phyloP scores from a whole-genome alignment of 2,888 invertebrate species.

The Meiosimyza platycephala region DNA sequence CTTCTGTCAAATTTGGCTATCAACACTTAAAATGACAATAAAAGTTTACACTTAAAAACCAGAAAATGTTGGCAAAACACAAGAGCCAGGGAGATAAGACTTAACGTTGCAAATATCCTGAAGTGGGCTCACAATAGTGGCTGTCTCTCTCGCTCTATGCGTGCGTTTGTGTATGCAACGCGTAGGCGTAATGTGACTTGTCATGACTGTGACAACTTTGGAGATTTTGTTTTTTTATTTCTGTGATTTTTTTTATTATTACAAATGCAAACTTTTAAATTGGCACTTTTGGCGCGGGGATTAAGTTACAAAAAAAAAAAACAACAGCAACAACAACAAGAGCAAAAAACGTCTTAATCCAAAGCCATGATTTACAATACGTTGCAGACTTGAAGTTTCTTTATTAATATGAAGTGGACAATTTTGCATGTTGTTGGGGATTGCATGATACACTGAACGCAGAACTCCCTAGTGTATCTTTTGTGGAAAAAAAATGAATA shows the following conservation, averaged over 20 bases:
- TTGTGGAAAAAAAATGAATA: conserved; percentile 38
- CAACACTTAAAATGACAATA: too few species aligned
- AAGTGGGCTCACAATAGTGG: conserved; percentile 26
- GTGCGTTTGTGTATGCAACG: conserved; percentile 47
- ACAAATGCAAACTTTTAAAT: conserved; percentile 13
- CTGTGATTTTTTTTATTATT: conserved; percentile 15
- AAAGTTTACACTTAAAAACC: conserved; percentile 55
- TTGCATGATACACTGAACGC: background rate
- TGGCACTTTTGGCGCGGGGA: conserved; percentile 25
- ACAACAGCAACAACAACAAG: conserved; percentile 27
- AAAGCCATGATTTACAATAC: conserved; percentile 40
- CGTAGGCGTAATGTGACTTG: conserved; percentile 25
- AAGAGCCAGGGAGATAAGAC: background rate
- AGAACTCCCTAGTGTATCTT: conserved; percentile 49
- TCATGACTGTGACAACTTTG: conserved; percentile 29
- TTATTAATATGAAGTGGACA: conserved; percentile 21
- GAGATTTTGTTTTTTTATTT: conserved; percentile 8
- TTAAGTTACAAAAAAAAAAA: conserved; percentile 38
- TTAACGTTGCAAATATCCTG: too few species aligned
- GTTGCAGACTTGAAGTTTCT: conserved; percentile 2
- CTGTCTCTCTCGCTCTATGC: conserved; percentile 43
- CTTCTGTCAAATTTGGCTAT: conserved; percentile 56
- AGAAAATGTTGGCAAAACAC: background rate
- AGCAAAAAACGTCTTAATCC: conserved; percentile 57
- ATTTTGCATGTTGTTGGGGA: conserved; percentile 7